A percentile compares a stretch with the other conserved stretches of the same genome.
These are phyloP conservation scores for Trichogramma evanescens DNA, from an alignment of 2,888 invertebrate genomes.

Conservation along the genomic window DNA sequence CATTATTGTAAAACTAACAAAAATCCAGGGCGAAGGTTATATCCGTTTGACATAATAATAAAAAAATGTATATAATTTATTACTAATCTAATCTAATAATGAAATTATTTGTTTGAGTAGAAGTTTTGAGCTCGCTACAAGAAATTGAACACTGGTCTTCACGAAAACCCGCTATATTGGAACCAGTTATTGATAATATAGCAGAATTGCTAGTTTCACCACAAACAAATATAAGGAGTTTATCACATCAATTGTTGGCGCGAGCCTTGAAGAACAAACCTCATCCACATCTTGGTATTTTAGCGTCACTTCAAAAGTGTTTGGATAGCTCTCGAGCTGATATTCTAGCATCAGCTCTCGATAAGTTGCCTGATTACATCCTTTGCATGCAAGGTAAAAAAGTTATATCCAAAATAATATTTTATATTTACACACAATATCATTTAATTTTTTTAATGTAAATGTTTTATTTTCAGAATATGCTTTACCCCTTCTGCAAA, in stretches of 20 bases:
- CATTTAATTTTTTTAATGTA: neutral
- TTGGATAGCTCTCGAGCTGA: constrained; percentile 74
- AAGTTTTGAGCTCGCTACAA: constrained; percentile 60
- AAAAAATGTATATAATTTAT: neutral
- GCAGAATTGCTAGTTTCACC: constrained; percentile 60
- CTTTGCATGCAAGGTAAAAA: constrained; percentile 64
- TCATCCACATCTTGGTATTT: constrained; percentile 55
- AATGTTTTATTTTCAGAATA: constrained; percentile 56
- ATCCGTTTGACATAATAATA: neutral
- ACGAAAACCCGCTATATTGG: constrained; percentile 61
- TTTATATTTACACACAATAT: neutral
- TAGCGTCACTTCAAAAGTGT: constrained; percentile 74
- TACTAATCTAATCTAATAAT: neutral
- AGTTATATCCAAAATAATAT: neutral
- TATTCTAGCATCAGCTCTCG: constrained; percentile 70
- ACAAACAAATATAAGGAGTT: constrained; percentile 56
- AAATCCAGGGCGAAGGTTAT: constrained; percentile 45
- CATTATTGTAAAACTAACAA: constrained; percentile 37
- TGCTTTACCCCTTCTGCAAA: constrained; percentile 68
- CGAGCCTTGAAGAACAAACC: constrained; percentile 66
- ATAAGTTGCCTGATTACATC: constrained; percentile 75
- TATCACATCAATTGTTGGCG: constrained; percentile 67
- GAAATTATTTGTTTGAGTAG: constrained; percentile 37
- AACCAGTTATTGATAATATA: constrained; percentile 58
- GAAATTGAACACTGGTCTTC: constrained; percentile 69